Evolutionary conservation across 2,888 invertebrate genomes (phyloP), one percentile per base, ranked within the genome.

Genomic region (Hetaerina titia): DNA sequence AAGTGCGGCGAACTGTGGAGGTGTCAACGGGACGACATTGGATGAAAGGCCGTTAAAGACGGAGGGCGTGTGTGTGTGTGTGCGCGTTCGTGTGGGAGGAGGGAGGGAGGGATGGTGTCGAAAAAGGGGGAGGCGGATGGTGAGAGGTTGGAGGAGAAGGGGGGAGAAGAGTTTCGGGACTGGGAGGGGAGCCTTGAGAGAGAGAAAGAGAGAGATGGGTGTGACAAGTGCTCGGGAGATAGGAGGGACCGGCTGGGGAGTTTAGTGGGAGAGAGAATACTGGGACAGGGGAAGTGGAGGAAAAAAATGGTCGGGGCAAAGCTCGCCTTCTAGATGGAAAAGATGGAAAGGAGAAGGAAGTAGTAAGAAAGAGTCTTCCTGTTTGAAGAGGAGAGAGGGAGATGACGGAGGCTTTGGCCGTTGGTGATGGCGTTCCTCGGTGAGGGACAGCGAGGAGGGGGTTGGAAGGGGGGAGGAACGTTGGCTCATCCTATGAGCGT

Each of bases 1-100:
- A 56, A 92, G 69, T 64, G 92, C 90, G 92, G 92, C 69, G 92
- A 92, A 74, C 92, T 92, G 92, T 92, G 56, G 92, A 92, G 92
- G 92, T 92, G 92, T 92, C 92, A 92, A 60, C n/a, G 17, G 69
- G 92, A 92, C 64, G 64, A 92, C 56, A 64, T 45, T 19, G 56
- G 63, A 81, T 81, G 81, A 81, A 81, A 81, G 81, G 81, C 81
- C 81, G 81, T 81, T 81, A 81, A 81, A 69, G 22, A 81, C 11
- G 45, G 22, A 25, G 58, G 22, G 57, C 0, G 57, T 5, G n/a
- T 0, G n/a, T n/a, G 89, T 25, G 89, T 6, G 89, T 11, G 9
- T 6, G 13, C 4, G 31, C 22, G 58, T 22, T 8, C 5, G 89
- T 56, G 58, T 22, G 22, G 57, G 56, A 56, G 89, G n/a, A n/a